Evolutionary conservation across 2,888 invertebrate genomes (phyloP).

Genomic region (Thelaira solivaga): DNA sequence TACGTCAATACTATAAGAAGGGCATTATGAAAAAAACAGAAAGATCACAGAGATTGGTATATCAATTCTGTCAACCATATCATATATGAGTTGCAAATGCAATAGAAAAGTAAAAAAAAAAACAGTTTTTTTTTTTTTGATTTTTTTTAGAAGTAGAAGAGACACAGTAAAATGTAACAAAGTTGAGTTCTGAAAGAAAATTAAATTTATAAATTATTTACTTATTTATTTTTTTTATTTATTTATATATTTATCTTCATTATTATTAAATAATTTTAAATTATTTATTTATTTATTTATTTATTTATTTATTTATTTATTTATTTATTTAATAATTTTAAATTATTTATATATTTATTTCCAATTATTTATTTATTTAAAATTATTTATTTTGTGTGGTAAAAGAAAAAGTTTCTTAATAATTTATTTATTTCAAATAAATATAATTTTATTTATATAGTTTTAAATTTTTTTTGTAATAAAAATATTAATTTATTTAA

Average conservation of each 20-base stretch:
- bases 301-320: constrained; percentile 10
- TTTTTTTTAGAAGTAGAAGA: no score
- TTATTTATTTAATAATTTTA: background rate
- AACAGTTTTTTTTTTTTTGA: no score
- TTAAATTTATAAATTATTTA: constrained; percentile 58
- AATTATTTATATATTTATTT: background rate
- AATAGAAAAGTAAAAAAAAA: background rate
- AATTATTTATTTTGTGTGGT: background rate
- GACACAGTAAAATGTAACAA: no score
- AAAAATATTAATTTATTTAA: constrained; percentile 57
- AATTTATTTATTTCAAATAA: constrained; percentile 11
- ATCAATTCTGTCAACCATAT: constrained; percentile 98
- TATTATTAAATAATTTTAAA: background rate
- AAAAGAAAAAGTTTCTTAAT: background rate
- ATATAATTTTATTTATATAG: no score
- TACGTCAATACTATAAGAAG: constrained; percentile 99
- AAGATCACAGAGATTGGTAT: constrained; percentile 97
- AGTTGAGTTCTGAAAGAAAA: no score
- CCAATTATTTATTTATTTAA: background rate
- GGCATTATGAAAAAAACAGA: constrained; percentile 99
- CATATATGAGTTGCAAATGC: constrained; percentile 80
- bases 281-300: constrained; percentile 34
- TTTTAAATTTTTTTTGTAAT: background rate
- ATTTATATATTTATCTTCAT: constrained; percentile 49
- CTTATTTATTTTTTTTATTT: constrained; percentile 37